These are phyloP conservation scores for Odobenus rosmarus DNA, from an alignment of 2,113 vertebrate genomes.

Conservation along the genomic window DNA sequence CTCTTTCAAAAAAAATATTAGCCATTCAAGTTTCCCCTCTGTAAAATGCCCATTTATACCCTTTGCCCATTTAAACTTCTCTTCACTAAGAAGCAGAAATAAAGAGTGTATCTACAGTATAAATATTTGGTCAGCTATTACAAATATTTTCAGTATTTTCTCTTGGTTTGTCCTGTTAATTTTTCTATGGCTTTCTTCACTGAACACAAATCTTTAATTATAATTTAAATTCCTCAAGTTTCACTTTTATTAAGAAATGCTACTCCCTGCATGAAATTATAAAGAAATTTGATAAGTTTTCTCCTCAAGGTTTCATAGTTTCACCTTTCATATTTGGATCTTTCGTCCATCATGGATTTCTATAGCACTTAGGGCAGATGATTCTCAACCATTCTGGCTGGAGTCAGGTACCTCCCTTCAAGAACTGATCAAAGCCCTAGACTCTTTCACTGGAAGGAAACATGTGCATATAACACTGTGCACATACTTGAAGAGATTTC, in stretches of 20 bases:
- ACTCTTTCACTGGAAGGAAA: background rate
- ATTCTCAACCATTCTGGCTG: background rate
- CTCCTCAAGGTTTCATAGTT: background rate
- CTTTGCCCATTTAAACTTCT: background rate
- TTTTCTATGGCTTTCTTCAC: background rate
- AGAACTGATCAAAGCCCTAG: background rate
- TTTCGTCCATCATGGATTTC: background rate
- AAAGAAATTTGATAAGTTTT: background rate
- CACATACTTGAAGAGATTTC: background rate
- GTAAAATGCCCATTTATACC: background rate
- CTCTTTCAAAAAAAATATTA: slow-evolving; percentile 8
- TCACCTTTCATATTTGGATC: background rate
- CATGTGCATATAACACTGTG: background rate
- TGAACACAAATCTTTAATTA: slow-evolving; percentile 10
- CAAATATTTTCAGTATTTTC: background rate
- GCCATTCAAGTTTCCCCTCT: background rate
- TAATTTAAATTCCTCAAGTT: background rate
- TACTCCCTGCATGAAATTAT: background rate
- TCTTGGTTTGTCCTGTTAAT: background rate
- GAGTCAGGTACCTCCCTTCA: background rate
- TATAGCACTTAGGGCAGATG: background rate
- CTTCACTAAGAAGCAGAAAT: background rate
- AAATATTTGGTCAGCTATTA: background rate
- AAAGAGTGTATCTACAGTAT: background rate
- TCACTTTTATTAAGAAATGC: background rate